Base-by-base conservation (phyloP, 2,888 invertebrate species). In the Drosophila nigritarsus region DNA sequence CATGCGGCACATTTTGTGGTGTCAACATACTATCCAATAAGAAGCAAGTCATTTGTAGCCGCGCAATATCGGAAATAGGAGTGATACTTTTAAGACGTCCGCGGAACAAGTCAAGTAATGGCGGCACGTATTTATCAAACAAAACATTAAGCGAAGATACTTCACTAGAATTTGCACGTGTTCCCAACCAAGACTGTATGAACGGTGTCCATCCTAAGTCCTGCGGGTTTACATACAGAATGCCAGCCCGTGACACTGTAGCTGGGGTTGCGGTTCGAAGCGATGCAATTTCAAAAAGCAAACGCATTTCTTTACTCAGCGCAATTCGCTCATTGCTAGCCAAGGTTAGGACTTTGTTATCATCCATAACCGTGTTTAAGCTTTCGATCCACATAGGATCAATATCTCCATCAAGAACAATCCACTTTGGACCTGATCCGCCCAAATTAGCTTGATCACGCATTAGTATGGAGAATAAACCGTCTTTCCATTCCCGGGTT, bases 381-480 rank as follows among this genome's bases (percentile, higher is more conserved):
- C 98, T 98, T 93, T 99, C 98, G 89, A 99, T 99, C 99, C 98
- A 99, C 98, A 98, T 98, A 1, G 98, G 98, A 94, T 99, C 98
- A 83, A 99, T 98, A 91, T 99, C 98, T 24, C 99, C 98, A 92
- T 99, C 99, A 54, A 98, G 94, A 11, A 99, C 97, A 84, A 99
- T 98, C 99, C 99, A 99, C 92, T 98, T 98, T 0, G 97, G 96
- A 0, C 96, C 96, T 86, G 96, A 96, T 0, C 97, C 97, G 0
- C 95, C 94, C 94, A 98, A 95, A 92, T 98, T 98, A 1, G 98
- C 97, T 94, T 98, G 96, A 91, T 99, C 98, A 76, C 99, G 94
- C 97, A 99, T 98, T 63, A 98, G 95, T 0, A 97, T 96, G 0
- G 98, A 98, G 91, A 99, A 97, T 59, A 99, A 93, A n/a, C 98